phyloP scores from a whole-genome alignment of 2,888 invertebrate genomes.

The Drosophila monieri region DNA sequence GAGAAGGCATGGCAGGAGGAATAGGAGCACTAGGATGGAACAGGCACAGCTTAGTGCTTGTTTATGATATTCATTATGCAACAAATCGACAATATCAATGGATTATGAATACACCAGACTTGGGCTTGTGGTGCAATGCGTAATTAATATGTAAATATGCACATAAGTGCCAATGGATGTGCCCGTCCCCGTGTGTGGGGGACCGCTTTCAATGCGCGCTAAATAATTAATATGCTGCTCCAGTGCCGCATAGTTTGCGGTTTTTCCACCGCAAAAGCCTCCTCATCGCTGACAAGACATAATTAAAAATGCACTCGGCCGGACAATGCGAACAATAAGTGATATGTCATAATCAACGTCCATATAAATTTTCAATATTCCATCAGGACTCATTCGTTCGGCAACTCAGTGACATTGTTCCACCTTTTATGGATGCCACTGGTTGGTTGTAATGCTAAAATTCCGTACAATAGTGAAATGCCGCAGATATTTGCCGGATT shows the following conservation, averaged over 20 bases:
- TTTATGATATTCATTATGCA: conserved; percentile 76
- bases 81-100: conserved; percentile 74
- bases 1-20: not conserved
- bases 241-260: conserved; percentile 37
- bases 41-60: conserved; percentile 57
- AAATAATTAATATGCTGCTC: conserved; percentile 59
- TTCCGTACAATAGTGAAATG: not conserved
- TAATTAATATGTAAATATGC: conserved; percentile 77
- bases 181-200: conserved; percentile 5
- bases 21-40: conserved; percentile 7
- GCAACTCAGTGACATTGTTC: not conserved
- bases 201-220: conserved; percentile 47
- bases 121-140: conserved; percentile 60
- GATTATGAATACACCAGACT: conserved; percentile 68
- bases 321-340: conserved; percentile 11
- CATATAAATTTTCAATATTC: conserved; percentile 1
- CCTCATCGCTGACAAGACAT: conserved; percentile 53
- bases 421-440: no score
- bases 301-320: conserved; percentile 61
- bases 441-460: not conserved
- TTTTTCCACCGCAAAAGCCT: conserved; percentile 44
- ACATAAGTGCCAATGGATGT: conserved; percentile 52
- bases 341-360: not conserved
- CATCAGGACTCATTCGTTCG: conserved; percentile 3
- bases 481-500: conserved; percentile 17